Base-by-base conservation (phyloP, 1,140 invertebrate species). In the Colletes latitarsis region DNA sequence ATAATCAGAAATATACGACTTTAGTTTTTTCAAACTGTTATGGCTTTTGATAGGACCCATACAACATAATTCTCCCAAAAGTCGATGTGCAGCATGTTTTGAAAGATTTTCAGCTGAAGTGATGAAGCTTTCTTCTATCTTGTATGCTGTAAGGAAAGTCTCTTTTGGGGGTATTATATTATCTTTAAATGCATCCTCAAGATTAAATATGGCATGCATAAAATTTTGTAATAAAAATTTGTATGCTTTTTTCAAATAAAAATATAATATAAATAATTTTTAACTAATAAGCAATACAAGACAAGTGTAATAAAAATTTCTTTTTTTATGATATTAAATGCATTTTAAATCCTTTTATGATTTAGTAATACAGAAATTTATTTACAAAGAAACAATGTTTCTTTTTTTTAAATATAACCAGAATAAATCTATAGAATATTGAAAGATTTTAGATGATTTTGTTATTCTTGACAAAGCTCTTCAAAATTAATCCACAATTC, bases 1-100 rank as follows among this genome's bases (percentile, higher is more conserved):
- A 15, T 94, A 89, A 84, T 81, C 68, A 78, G 41, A 49, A 57
- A 92, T 87, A 30, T 63, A 58, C 0, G 52, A 79, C 81, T 88
- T 87, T 19, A 94, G 76, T 41, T 69, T 82, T 53, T 91, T 83
- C n/a, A 94, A 80, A 68, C 93, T 92, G n/a, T 57, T 88, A 55
- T 94, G 89, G 10, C 90, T 92, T 75, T 93, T 93, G 55, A 95
- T 92, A 53, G 88, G 82, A 21, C 89, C 83, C 14, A 94, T 87
- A 43, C 80, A 82, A 77, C 90, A 91, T 21, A 95, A 84, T 55
- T 63, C 62, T 81, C 91, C 90, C 88, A 91, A 83, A 43, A 92
- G 85, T 75, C 77, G 88, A 64, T 89, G 81, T 46, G 83, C 77
- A 41, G 89, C 82, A 88, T 90, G 88, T 82, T 89, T 92, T 88